Percentiles rank a stretch among this genome's conserved stretches.
These are phyloP conservation scores for Pandion haliaetus DNA, from an alignment of 2,113 vertebrate species.

Conservation along the genomic window DNA sequence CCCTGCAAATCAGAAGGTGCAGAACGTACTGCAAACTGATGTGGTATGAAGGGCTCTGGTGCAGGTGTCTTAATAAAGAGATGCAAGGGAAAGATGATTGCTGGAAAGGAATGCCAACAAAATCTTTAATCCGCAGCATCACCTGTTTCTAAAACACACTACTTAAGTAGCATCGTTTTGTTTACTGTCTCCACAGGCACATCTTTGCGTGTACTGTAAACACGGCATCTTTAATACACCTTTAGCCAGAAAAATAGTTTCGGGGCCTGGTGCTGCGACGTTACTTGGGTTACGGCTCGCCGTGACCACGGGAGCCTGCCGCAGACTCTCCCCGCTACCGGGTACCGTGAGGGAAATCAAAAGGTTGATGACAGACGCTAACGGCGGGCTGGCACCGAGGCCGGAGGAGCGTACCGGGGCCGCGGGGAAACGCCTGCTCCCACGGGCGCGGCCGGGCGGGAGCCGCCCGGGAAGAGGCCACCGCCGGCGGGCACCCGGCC, in stretches of 20 bases:
- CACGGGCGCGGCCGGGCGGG: background rate
- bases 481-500: background rate
- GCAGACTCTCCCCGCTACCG: accelerated
- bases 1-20: background rate
- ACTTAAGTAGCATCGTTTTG: background rate
- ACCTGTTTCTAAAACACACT: background rate
- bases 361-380: accelerated
- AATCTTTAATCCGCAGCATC: background rate
- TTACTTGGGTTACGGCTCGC: background rate
- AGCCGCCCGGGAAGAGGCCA: background rate
- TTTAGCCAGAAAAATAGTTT: background rate
- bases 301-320: background rate
- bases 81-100: background rate
- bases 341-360: accelerated
- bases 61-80: background rate
- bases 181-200: accelerated
- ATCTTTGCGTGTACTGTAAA: accelerated
- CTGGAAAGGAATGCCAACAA: background rate
- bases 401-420: background rate
- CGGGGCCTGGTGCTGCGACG: accelerated
- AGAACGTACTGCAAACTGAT: accelerated
- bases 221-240: background rate
- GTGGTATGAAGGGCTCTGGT: background rate
- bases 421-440: background rate
- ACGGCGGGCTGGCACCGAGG: background rate